Percentiles rank a stretch among this genome's conserved stretches.
Evolutionary conservation across 2,113 vertebrate species (phyloP).

Genomic region (Columba janthina): DNA sequence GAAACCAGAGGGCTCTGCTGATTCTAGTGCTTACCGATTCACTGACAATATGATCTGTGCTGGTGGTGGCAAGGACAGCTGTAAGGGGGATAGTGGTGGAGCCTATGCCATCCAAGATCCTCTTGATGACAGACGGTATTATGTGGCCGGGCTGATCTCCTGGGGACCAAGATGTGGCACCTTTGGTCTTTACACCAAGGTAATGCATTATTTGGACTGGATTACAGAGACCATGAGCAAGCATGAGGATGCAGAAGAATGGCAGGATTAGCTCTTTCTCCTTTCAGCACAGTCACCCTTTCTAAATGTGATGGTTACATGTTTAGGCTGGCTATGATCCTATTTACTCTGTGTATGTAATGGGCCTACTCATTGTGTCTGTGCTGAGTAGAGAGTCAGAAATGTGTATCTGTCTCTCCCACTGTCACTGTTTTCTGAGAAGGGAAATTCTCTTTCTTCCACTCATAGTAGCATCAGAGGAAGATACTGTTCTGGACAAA

Average conservation of each 20-base stretch:
- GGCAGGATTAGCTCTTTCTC: background rate
- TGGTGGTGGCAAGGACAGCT: conserved; percentile 84
- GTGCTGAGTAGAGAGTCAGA: background rate
- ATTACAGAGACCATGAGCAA: conserved; percentile 79
- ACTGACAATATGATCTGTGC: conserved; percentile 94
- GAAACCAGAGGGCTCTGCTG: background rate
- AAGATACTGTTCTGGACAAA: background rate
- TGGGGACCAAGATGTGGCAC: conserved; percentile 85
- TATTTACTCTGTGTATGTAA: background rate
- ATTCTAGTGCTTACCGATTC: conserved; percentile 18
- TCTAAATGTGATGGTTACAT: background rate
- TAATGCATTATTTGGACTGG: conserved; percentile 88
- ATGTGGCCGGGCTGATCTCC: conserved; percentile 84
- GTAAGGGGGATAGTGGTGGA: conserved; percentile 85
- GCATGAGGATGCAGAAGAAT: background rate
- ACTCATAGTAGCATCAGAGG: background rate
- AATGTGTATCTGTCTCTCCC: background rate
- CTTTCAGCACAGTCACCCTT: background rate
- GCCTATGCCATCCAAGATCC: conserved; percentile 75
- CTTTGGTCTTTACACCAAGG: conserved; percentile 89
- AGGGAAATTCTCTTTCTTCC: background rate
- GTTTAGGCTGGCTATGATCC: background rate
- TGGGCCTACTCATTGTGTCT: background rate
- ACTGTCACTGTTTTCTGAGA: background rate
- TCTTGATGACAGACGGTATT: conserved; percentile 29